A percentile compares a stretch with the other conserved stretches of the same genome.
These are phyloP conservation scores for Pachydiplax longipennis DNA, from an alignment of 2,888 invertebrate species.

Conservation along the genomic window DNA sequence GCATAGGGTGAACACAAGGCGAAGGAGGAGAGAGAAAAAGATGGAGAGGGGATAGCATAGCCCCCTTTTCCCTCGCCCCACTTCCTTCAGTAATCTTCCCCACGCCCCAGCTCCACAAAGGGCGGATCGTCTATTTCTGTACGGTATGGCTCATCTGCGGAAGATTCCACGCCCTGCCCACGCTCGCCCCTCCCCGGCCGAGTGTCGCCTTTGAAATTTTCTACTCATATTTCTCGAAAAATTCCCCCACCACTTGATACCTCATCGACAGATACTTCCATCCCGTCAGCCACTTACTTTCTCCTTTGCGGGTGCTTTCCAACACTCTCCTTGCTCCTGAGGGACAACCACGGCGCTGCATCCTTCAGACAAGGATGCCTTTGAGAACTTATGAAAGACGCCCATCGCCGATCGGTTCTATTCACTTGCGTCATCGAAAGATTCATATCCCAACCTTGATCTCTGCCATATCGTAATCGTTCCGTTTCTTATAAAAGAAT, in stretches of 20 bases:
- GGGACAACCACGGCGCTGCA: too few relatives aligned
- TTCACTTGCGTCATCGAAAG: too few relatives aligned
- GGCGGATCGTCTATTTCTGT: not conserved
- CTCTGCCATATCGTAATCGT: too few relatives aligned
- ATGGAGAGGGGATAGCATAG: not conserved
- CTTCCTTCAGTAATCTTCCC: not conserved
- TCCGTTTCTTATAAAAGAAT: too few relatives aligned
- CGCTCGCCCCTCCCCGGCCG: not conserved
- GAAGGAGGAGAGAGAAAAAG: not conserved
- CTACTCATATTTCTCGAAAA: not conserved
- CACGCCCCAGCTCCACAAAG: slow-evolving; percentile 28
- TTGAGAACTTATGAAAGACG: too few relatives aligned
- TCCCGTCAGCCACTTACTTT: not conserved
- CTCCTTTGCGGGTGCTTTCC: not conserved
- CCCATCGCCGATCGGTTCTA: too few relatives aligned
- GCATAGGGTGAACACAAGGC: not conserved
- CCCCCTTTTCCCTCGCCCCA: not conserved
- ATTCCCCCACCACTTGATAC: too few relatives aligned
- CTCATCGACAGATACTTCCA: not conserved
- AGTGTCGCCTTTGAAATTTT: not conserved
- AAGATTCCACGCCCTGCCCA: slow-evolving; percentile 10
- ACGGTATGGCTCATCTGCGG: not conserved
- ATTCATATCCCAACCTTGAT: too few relatives aligned
- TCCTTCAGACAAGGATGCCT: too few relatives aligned
- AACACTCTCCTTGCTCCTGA: too few relatives aligned